Evolutionary conservation across 2,888 invertebrate species (phyloP).

Genomic region (Drosophila neoperkinsi): DNA sequence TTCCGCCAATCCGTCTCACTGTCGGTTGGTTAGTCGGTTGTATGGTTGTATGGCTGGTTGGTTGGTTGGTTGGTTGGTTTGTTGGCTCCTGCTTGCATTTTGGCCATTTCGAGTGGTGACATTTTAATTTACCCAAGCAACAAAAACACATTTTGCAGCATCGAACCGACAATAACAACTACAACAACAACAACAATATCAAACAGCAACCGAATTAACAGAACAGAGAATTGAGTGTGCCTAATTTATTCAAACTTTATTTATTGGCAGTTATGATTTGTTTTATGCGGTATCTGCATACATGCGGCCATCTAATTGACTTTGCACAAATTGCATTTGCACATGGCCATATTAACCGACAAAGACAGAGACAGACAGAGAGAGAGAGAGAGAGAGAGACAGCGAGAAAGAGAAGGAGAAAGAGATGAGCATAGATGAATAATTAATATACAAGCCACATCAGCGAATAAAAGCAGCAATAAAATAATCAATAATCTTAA

Average conservation of each 20-base stretch:
- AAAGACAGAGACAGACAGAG: background rate
- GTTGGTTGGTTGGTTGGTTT: slow-evolving; percentile 16
- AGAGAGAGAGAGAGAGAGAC: background rate
- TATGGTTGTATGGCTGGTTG: slow-evolving; percentile 13
- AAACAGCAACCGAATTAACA: slow-evolving; percentile 11
- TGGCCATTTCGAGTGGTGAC: slow-evolving; percentile 70
- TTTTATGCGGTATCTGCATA: slow-evolving; percentile 38
- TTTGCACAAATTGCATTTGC: slow-evolving; percentile 52
- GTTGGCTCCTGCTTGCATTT: slow-evolving; percentile 50
- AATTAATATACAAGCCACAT: background rate
- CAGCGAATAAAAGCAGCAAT: background rate
- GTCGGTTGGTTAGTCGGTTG: slow-evolving; percentile 3
- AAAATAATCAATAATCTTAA: background rate
- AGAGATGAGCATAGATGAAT: background rate
- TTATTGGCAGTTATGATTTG: slow-evolving; percentile 75
- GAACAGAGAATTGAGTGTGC: slow-evolving; percentile 25
- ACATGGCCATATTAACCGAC: slow-evolving; percentile 26
- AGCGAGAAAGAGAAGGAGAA: too few species aligned
- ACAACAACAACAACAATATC: slow-evolving; percentile 1
- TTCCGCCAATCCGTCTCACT: background rate
- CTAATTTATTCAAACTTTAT: slow-evolving; percentile 76
- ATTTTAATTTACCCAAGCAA: slow-evolving; percentile 78
- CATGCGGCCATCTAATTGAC: slow-evolving; percentile 43
- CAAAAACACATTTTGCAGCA: slow-evolving; percentile 74
- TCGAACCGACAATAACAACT: slow-evolving; percentile 51